phyloP scores from a whole-genome alignment of 2,888 invertebrate species.

The Amorpha juglandis region DNA sequence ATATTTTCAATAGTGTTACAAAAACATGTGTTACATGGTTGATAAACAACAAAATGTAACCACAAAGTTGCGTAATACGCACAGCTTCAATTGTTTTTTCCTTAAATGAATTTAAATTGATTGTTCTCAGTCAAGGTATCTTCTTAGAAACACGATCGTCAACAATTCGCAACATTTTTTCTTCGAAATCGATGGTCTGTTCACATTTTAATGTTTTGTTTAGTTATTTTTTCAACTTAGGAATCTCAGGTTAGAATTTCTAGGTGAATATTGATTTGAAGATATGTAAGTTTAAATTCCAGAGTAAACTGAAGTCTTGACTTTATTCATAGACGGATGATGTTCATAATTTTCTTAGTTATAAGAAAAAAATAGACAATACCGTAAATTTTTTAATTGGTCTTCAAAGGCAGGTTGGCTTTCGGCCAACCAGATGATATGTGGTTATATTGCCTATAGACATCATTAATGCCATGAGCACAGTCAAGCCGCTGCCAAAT shows the following conservation, averaged over 20 bases:
- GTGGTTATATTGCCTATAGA: too few relatives aligned
- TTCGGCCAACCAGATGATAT: too few relatives aligned
- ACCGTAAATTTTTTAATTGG: not conserved
- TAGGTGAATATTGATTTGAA: not conserved
- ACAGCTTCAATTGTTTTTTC: slow-evolving; percentile 28
- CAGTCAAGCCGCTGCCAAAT: too few relatives aligned
- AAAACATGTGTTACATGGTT: not conserved
- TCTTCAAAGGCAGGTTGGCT: too few relatives aligned
- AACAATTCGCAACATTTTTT: slow-evolving; percentile 41
- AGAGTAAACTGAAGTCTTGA: not conserved
- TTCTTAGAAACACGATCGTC: slow-evolving; percentile 44
- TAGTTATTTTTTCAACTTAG: slow-evolving; percentile 10
- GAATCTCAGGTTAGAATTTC: not conserved
- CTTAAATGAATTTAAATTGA: slow-evolving; percentile 37
- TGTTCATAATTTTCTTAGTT: not conserved
- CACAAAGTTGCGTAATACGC: not conserved
- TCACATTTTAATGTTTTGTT: slow-evolving; percentile 44
- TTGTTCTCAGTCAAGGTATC: slow-evolving; percentile 40
- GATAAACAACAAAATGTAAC: slow-evolving; percentile 3
- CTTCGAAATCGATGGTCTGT: slow-evolving; percentile 43
- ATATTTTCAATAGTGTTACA: not conserved
- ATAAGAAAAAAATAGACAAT: not conserved
- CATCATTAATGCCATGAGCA: too few relatives aligned
- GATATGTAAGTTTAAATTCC: not conserved
- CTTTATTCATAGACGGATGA: not conserved